Conservation (phyloP, 2,888 invertebrate genomes). For the Listrodromus nycthemerus region DNA sequence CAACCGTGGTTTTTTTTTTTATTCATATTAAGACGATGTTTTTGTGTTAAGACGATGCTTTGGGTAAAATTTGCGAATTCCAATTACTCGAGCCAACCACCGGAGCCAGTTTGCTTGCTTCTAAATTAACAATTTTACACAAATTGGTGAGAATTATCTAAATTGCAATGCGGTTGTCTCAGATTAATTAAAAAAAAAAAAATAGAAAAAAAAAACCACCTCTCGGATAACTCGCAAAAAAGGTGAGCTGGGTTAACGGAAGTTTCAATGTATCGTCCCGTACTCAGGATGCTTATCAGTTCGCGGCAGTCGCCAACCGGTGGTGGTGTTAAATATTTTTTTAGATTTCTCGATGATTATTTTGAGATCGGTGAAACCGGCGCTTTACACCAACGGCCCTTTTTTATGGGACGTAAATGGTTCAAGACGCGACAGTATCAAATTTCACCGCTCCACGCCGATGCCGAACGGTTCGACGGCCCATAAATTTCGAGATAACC, state of each 20-base stretch:
- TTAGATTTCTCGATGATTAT: not conserved
- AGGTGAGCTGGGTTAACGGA: not conserved
- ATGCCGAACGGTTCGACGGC: slow-evolving; percentile 7
- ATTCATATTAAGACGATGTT: too few species aligned
- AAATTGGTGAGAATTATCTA: not conserved
- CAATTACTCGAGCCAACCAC: too few species aligned
- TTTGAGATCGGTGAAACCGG: slow-evolving; percentile 1
- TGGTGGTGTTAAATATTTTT: not conserved
- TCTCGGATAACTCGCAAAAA: not conserved
- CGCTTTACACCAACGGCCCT: not conserved
- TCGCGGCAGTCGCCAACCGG: not conserved
- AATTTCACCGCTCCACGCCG: slow-evolving; percentile 28
- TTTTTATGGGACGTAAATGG: not conserved
- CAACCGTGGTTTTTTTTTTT: too few species aligned
- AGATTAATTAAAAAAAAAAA: not conserved
- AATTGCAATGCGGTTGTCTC: slow-evolving; percentile 3
- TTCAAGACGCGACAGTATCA: slow-evolving; percentile 15
- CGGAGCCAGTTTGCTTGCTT: too few species aligned
- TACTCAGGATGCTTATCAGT: not conserved
- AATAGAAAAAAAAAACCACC: not conserved
- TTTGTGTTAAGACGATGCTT: too few species aligned
- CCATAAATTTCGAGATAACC: slow-evolving; percentile 42
- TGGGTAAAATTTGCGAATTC: too few species aligned
- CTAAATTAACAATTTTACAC: too few species aligned
- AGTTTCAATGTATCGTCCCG: not conserved